phyloP scores from a whole-genome alignment of 1,140 invertebrate species.

The Eufriesea mexicana region DNA sequence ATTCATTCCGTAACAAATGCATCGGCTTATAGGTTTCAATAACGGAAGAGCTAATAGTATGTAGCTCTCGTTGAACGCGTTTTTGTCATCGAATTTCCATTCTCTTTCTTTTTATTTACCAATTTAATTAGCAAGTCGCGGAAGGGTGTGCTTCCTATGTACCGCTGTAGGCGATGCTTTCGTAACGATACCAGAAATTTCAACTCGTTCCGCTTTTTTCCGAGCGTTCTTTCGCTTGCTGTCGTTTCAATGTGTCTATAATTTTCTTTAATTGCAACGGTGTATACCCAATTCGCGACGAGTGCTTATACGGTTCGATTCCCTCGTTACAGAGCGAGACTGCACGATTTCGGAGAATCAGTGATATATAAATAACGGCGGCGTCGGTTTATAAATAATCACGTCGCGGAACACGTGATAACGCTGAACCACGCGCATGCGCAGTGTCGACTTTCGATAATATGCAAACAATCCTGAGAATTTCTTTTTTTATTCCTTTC shows the following conservation, averaged over 20 bases:
- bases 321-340: conserved; percentile 52
- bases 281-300: neutral
- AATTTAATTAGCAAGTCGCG: neutral
- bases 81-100: neutral
- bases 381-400: conserved; percentile 54
- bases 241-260: neutral
- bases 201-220: conserved; percentile 31
- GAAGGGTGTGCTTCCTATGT: neutral
- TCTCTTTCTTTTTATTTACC: neutral
- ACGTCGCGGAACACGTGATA: neutral
- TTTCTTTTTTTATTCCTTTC: neutral
- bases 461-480: neutral
- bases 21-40: too few relatives aligned
- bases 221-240: neutral
- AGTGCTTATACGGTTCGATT: conserved; percentile 15
- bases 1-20: too few relatives aligned
- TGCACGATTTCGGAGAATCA: neutral
- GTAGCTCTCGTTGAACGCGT: neutral
- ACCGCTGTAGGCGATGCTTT: conserved; percentile 19
- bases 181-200: conserved; percentile 47
- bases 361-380: neutral
- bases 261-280: neutral
- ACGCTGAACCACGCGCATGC: neutral
- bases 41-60: too few relatives aligned
- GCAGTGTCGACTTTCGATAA: neutral